These are phyloP conservation scores for Phalanger gymnotis DNA, from an alignment of 2,797 vertebrate genomes.

Conservation along the genomic window DNA sequence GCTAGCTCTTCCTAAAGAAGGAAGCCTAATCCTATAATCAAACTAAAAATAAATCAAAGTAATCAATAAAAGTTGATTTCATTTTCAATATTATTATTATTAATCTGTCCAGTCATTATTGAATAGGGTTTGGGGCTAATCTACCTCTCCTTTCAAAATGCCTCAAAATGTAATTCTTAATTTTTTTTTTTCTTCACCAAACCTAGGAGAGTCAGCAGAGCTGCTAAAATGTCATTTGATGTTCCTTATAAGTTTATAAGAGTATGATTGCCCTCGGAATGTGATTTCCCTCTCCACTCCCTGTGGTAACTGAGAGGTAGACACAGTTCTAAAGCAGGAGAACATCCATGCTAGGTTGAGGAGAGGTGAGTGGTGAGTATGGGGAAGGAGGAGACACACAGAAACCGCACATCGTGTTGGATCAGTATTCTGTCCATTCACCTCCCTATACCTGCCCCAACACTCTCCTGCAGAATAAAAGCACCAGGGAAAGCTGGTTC, in stretches of 20 bases:
- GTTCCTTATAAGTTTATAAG: not conserved
- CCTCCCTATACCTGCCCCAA: not conserved
- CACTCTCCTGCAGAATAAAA: not conserved
- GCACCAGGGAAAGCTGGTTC: not conserved
- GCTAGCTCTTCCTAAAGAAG: not conserved
- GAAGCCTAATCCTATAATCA: too few species aligned
- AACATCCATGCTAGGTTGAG: not conserved
- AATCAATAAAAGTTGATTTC: not conserved
- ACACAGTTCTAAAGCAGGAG: not conserved
- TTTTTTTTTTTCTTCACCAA: not conserved
- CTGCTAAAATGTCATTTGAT: not conserved
- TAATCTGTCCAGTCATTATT: conserved; percentile 22
- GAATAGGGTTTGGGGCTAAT: conserved; percentile 39
- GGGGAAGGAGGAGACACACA: not conserved
- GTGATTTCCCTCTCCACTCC: not conserved
- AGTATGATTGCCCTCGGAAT: not conserved
- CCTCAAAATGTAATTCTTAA: conserved; percentile 4
- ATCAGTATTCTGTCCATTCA: not conserved
- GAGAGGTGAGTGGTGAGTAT: not conserved
- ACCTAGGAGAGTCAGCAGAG: conserved; percentile 15
- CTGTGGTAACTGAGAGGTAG: not conserved
- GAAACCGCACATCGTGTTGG: not conserved
- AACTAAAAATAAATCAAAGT: not conserved
- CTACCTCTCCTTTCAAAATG: conserved; percentile 31
- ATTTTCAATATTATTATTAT: not conserved